A percentile compares a stretch with the other conserved stretches of the same genome.
These are phyloP conservation scores for Microcaecilia unicolor DNA, from an alignment of 2,797 vertebrate species.

Conservation along the genomic window DNA sequence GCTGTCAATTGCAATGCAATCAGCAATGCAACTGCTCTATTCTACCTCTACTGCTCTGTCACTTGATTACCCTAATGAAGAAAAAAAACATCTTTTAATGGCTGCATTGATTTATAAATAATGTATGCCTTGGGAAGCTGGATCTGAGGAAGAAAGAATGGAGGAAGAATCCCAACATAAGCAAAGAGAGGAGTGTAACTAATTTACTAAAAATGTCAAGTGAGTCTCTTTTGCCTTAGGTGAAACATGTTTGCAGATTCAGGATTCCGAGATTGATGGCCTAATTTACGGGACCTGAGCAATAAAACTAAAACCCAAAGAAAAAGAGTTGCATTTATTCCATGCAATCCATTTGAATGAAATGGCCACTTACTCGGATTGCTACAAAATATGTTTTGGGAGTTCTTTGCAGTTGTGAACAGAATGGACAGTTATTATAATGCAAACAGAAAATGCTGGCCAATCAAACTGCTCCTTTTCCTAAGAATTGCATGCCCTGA, in stretches of 20 bases:
- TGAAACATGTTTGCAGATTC: slow-evolving; percentile 11
- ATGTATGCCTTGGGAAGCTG: not conserved
- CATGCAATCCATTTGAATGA: no score
- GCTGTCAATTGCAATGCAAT: no score
- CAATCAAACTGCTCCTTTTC: no score
- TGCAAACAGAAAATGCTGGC: no score
- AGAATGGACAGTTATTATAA: no score
- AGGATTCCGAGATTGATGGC: slow-evolving; percentile 3
- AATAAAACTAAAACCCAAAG: not conserved
- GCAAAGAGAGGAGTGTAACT: not conserved
- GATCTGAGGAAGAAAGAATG: not conserved
- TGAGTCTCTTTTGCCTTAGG: not conserved
- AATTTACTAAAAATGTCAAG: slow-evolving; percentile 12
- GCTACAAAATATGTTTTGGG: no score
- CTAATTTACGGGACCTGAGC: slow-evolving; percentile 6
- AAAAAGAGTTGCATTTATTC: slow-evolving; percentile 3
- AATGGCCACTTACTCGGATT: no score
- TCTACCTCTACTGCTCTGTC: no score
- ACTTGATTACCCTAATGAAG: not conserved
- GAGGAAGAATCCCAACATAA: not conserved
- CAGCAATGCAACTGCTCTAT: no score
- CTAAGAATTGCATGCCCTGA: no score
- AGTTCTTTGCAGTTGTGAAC: no score
- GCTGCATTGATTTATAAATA: not conserved
- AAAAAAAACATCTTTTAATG: not conserved